Evolutionary conservation across 92 coral and sea anemone species (phyloP).

Genomic region (Scolanthus callimorphus): DNA sequence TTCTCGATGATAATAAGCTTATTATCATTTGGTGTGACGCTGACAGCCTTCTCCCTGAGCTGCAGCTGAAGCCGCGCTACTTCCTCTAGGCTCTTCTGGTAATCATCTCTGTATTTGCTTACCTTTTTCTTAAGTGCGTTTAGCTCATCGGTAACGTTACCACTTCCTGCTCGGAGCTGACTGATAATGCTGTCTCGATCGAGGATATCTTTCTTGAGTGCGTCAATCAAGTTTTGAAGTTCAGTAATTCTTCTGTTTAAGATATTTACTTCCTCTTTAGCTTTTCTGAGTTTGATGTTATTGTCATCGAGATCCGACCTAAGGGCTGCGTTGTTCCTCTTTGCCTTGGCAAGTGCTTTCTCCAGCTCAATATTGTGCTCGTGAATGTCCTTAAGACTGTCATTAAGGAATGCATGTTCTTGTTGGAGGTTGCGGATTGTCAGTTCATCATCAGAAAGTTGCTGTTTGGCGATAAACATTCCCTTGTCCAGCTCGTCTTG

Average conservation of each 20-base stretch:
- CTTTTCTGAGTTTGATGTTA: conserved; percentile 51
- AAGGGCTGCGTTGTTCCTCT: conserved; percentile 44
- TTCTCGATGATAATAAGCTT: conserved; percentile 28
- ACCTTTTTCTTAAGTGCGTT: conserved; percentile 57
- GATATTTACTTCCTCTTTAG: conserved; percentile 53
- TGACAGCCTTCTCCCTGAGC: conserved; percentile 56
- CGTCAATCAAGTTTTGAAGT: conserved; percentile 59
- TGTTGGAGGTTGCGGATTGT: conserved; percentile 35
- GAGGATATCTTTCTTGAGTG: conserved; percentile 50
- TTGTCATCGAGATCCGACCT: conserved; percentile 52
- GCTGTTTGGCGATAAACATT: conserved; percentile 44
- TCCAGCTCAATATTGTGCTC: conserved; percentile 45
- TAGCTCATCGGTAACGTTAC: conserved; percentile 45
- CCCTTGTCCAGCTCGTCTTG: conserved; percentile 51
- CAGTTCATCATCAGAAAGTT: conserved; percentile 62
- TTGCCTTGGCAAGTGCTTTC: conserved; percentile 42
- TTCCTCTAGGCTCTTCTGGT: conserved; percentile 65
- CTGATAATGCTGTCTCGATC: conserved; percentile 45
- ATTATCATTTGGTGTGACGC: conserved; percentile 39
- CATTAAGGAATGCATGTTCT: conserved; percentile 61
- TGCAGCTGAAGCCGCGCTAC: conserved; percentile 58
- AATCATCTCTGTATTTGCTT: conserved; percentile 60
- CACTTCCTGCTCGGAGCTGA: conserved; percentile 37
- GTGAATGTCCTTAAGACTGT: conserved; percentile 60
- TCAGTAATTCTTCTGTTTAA: conserved; percentile 36